Conservation (phyloP, 2,113 vertebrate genomes). For the Mesoclemmys tuberculata region DNA sequence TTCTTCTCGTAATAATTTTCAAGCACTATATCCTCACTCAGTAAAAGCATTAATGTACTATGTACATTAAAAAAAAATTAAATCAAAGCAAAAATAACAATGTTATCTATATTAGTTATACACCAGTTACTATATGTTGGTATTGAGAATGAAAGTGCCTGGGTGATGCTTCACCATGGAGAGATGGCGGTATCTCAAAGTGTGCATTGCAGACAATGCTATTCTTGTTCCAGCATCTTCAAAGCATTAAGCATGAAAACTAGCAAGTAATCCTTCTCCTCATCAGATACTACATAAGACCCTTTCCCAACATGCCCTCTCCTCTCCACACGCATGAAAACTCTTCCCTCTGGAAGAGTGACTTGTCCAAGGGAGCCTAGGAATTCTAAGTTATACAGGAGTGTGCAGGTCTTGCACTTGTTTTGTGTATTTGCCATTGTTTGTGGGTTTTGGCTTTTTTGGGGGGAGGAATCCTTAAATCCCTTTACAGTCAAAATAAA, state of each 20-base stretch:
- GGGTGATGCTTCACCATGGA: background rate
- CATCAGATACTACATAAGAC: background rate
- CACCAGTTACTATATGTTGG: background rate
- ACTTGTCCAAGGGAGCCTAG: background rate
- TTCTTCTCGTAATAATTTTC: rapidly evolving
- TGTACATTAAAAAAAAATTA: rapidly evolving
- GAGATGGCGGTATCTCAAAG: background rate
- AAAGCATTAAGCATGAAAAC: background rate
- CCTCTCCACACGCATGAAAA: background rate
- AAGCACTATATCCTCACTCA: background rate
- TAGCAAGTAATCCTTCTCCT: background rate
- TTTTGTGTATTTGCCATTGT: background rate
- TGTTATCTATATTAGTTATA: rapidly evolving
- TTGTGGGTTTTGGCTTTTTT: background rate
- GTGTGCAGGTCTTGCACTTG: background rate
- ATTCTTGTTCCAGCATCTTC: background rate
- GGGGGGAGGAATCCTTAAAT: background rate
- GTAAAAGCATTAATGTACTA: rapidly evolving
- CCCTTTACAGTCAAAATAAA: background rate
- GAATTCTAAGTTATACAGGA: no score
- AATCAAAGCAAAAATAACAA: background rate
- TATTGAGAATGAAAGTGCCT: rapidly evolving
- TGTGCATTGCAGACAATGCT: background rate
- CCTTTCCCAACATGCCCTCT: background rate
- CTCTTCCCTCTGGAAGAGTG: background rate